Conservation (phyloP, 2,797 vertebrate genomes). For the Labeo calbasu region DNA sequence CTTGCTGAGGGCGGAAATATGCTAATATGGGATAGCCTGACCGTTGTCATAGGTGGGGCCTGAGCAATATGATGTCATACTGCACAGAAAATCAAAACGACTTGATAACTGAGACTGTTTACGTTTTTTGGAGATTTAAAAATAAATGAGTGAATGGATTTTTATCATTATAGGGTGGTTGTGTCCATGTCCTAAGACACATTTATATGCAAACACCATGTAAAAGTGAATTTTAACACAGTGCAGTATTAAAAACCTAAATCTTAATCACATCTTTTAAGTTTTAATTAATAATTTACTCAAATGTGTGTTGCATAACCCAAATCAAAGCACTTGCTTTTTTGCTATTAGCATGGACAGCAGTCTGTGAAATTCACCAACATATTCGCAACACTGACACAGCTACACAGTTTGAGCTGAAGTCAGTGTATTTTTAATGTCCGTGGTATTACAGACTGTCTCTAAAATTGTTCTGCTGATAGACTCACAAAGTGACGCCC, state of each 20-base stretch:
- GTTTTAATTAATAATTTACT: neutral
- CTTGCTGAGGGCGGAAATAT: no score
- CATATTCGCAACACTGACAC: neutral
- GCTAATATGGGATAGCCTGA: no score
- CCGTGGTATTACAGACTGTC: constrained; percentile 3
- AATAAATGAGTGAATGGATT: no score
- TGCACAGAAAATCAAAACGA: no score
- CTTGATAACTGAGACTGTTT: no score
- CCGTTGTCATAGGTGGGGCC: no score
- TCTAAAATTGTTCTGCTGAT: constrained; percentile 27
- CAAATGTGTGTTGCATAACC: neutral
- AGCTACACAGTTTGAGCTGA: constrained; percentile 2
- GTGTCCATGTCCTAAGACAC: no score
- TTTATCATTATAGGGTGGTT: no score
- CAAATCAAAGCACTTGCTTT: neutral
- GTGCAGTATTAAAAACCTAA: neutral
- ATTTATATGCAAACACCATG: no score
- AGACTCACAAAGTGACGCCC: constrained; percentile 38
- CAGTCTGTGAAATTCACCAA: neutral
- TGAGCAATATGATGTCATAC: no score
- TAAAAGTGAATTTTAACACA: neutral
- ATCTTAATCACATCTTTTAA: neutral
- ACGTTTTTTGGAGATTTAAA: no score
- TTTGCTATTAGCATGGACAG: constrained; percentile 7
- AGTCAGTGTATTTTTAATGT: constrained; percentile 23